Percentiles rank a stretch among this genome's conserved stretches.
These are phyloP conservation scores for Anser cygnoides DNA, from an alignment of 2,113 vertebrate genomes.

Conservation along the genomic window DNA sequence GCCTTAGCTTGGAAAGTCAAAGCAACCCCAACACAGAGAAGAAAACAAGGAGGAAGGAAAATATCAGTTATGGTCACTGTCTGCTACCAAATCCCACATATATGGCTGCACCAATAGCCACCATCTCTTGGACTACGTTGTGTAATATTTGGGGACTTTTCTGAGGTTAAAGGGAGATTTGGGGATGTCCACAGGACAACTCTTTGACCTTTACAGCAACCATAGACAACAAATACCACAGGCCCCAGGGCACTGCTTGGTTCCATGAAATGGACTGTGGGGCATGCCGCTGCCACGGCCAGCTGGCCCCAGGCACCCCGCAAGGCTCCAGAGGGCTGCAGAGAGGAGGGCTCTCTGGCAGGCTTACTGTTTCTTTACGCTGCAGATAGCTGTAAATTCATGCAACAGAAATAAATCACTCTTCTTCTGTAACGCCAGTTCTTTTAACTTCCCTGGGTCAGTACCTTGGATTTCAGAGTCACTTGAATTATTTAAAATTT, in stretches of 20 bases:
- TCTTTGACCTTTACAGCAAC: not conserved
- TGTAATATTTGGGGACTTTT: not conserved
- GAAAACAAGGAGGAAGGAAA: not conserved
- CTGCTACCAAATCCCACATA: too few relatives aligned
- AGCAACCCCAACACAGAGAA: rapidly evolving
- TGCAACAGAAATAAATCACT: too few relatives aligned
- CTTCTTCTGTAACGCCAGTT: too few relatives aligned
- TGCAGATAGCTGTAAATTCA: not conserved
- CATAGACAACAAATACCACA: not conserved
- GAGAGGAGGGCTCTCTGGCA: not conserved
- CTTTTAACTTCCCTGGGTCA: not conserved
- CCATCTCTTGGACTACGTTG: not conserved
- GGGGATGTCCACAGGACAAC: not conserved
- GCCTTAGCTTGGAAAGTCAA: not conserved
- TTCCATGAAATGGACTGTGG: not conserved
- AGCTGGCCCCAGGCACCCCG: not conserved
- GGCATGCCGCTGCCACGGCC: not conserved
- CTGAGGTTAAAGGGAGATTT: not conserved
- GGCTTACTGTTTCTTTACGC: not conserved
- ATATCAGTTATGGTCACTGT: rapidly evolving
- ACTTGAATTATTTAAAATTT: not conserved
- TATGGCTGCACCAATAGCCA: rapidly evolving
- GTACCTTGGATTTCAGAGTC: not conserved
- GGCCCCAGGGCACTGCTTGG: not conserved
- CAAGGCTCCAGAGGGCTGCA: not conserved